Conservation (phyloP, 1,140 invertebrate species). For the Temnothorax curvispinosus region DNA sequence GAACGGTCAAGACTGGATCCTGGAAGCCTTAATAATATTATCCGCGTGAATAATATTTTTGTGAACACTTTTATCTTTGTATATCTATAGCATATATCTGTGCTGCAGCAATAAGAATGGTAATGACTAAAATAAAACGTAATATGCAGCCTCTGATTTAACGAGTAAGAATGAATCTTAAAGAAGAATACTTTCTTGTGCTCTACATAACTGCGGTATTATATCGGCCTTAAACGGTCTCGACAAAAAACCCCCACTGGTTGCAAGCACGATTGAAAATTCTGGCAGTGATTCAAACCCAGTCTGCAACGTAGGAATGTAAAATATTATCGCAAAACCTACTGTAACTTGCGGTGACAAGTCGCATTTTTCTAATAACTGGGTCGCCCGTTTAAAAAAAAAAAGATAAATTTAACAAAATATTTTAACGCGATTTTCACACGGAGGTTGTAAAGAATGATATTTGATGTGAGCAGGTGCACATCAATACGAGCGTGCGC, state of each 20-base stretch:
- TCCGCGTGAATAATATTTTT: no score
- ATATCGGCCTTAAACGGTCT: slow-evolving; percentile 74
- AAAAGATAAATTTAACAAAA: not conserved
- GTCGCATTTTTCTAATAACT: not conserved
- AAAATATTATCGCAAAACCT: slow-evolving; percentile 19
- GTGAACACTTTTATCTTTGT: no score
- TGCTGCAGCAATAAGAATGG: not conserved
- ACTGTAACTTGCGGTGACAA: not conserved
- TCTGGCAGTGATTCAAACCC: slow-evolving; percentile 79
- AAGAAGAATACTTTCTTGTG: not conserved
- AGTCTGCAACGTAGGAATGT: slow-evolving; percentile 34
- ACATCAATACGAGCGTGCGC: not conserved
- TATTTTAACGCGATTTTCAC: not conserved
- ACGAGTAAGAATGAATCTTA: not conserved
- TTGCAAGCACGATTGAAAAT: slow-evolving; percentile 79
- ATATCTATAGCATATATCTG: not conserved
- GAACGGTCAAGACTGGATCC: no score
- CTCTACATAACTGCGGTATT: slow-evolving; percentile 25
- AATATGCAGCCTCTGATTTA: not conserved
- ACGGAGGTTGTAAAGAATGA: slow-evolving; percentile 1
- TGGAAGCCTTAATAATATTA: no score
- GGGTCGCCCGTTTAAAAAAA: not conserved
- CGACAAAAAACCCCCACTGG: slow-evolving; percentile 71
- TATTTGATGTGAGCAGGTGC: not conserved
- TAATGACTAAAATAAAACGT: not conserved